These are phyloP conservation scores for Lithobates sylvaticus DNA, from an alignment of 2,797 vertebrate genomes.

Conservation along the genomic window DNA sequence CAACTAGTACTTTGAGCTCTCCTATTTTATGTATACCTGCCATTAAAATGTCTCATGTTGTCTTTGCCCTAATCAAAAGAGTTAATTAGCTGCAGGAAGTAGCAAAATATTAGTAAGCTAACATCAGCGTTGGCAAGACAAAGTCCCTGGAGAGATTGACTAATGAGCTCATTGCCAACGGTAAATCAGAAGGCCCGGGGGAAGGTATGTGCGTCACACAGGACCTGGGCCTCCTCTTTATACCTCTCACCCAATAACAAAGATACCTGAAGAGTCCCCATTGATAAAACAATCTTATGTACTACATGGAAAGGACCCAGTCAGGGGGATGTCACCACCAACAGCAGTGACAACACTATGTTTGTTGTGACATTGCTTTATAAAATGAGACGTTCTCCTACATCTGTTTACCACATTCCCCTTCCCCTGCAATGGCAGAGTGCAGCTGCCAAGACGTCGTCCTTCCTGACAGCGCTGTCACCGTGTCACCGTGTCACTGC, in stretches of 20 bases:
- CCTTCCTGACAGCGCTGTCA: background rate
- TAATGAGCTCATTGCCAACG: slow-evolving; percentile 19
- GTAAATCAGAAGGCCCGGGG: slow-evolving; percentile 1
- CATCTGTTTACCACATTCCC: slow-evolving; percentile 4
- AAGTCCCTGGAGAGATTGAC: background rate
- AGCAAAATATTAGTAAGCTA: slow-evolving; percentile 27
- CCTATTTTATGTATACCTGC: no score
- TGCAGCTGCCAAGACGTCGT: background rate
- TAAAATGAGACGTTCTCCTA: background rate
- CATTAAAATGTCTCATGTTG: background rate
- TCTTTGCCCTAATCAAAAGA: slow-evolving; percentile 10
- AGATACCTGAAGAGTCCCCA: background rate
- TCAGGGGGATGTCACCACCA: background rate
- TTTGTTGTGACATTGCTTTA: slow-evolving; percentile 10
- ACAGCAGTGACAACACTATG: background rate
- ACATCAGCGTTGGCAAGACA: slow-evolving; percentile 22
- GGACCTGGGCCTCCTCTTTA: background rate
- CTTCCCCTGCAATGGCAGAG: background rate
- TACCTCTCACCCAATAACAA: background rate
- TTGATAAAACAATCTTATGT: background rate
- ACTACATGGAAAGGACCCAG: background rate
- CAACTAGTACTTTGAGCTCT: no score
- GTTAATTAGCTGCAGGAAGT: slow-evolving; percentile 27
- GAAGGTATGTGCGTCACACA: slow-evolving; percentile 15
- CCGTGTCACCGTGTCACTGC: background rate